phyloP scores from a whole-genome alignment of 1,140 invertebrate genomes.

The Doryteuthis pealeii region DNA sequence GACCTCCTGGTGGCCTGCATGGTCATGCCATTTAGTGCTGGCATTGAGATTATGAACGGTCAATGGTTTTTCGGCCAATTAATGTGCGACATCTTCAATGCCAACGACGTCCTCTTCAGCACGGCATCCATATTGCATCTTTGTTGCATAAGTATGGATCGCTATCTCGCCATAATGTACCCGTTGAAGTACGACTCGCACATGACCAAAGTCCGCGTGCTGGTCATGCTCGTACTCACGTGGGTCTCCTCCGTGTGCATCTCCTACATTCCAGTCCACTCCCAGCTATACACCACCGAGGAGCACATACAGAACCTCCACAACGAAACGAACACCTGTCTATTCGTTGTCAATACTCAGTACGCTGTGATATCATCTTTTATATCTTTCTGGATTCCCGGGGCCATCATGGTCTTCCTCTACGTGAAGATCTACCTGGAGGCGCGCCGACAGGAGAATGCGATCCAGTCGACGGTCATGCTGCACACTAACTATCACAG shows the following conservation, averaged over 20 bases:
- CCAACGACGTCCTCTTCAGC: constrained; percentile 91
- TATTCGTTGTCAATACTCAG: constrained; percentile 84
- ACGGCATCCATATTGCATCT: constrained; percentile 92
- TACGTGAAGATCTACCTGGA: constrained; percentile 83
- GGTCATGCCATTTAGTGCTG: constrained; percentile 83
- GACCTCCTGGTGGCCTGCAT: constrained; percentile 89
- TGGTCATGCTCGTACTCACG: constrained; percentile 50
- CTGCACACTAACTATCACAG: constrained; percentile 34
- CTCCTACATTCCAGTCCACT: constrained; percentile 60
- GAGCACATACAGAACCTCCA: constrained; percentile 68
- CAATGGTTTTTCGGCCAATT: constrained; percentile 83
- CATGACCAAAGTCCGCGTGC: constrained; percentile 52
- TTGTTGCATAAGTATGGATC: constrained; percentile 91
- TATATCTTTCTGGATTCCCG: constrained; percentile 96
- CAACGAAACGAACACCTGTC: constrained; percentile 74
- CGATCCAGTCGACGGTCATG: constrained; percentile 46
- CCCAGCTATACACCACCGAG: constrained; percentile 62
- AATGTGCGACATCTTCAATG: constrained; percentile 94
- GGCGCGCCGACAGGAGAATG: constrained; percentile 88
- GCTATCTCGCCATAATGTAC: constrained; percentile 63
- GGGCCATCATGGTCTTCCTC: constrained; percentile 92
- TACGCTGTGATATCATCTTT: constrained; percentile 90
- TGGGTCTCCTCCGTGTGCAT: constrained; percentile 59
- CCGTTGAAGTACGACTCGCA: constrained; percentile 57
- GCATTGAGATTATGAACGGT: constrained; percentile 64